phyloP scores from a whole-genome alignment of 2,113 vertebrate species.

The Pituophis catenifer region DNA sequence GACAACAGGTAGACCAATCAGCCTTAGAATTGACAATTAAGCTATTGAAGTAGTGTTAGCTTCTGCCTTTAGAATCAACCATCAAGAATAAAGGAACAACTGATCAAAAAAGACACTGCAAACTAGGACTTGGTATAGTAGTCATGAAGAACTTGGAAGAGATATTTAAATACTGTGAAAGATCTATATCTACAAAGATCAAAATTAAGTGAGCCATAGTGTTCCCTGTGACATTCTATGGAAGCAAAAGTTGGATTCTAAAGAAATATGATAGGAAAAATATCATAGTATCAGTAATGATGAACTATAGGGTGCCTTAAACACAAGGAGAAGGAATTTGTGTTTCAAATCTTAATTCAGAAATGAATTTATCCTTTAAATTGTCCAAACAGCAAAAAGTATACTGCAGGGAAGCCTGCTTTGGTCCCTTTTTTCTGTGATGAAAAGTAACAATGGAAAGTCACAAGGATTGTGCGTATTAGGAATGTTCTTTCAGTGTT shows the following conservation, averaged over 20 bases:
- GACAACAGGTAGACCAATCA: not conserved
- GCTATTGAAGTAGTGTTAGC: not conserved
- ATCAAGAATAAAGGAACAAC: not conserved
- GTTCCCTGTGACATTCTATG: not conserved
- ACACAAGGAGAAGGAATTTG: not conserved
- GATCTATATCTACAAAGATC: not conserved
- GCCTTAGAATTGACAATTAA: not conserved
- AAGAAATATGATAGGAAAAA: not conserved
- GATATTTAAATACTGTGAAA: not conserved
- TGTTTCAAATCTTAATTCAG: not conserved
- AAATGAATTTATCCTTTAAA: not conserved
- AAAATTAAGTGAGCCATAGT: not conserved
- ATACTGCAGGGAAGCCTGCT: not conserved
- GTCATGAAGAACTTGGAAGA: not conserved
- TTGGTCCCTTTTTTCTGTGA: not conserved
- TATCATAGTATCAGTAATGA: not conserved
- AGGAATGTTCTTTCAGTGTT: not conserved
- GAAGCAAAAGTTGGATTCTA: not conserved
- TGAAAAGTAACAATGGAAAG: not conserved
- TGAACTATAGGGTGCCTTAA: not conserved
- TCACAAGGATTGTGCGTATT: not conserved
- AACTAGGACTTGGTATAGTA: not conserved
- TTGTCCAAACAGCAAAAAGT: not conserved
- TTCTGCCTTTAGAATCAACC: not conserved
- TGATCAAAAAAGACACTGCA: not conserved